A percentile compares a stretch with the other conserved stretches of the same genome.
Evolutionary conservation across 1,140 invertebrate species (phyloP).

Genomic region (Drosophila tristis): DNA sequence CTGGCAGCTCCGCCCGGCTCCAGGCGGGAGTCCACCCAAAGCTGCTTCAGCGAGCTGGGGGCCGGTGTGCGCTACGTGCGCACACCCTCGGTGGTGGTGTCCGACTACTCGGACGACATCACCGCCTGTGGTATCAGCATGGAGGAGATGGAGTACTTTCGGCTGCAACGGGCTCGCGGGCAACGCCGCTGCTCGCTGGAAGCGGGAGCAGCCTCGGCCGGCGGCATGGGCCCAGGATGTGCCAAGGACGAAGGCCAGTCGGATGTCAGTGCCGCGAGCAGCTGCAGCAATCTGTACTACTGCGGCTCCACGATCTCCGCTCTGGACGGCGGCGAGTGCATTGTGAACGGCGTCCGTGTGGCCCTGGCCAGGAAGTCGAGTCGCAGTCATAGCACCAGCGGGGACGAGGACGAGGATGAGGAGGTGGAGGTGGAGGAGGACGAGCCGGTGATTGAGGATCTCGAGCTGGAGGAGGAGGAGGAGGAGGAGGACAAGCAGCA

Average conservation of each 20-base stretch:
- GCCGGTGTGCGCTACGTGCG: slow-evolving; percentile 87
- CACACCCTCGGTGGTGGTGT: slow-evolving; percentile 92
- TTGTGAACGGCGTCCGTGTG: slow-evolving; percentile 83
- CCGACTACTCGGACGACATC: slow-evolving; percentile 92
- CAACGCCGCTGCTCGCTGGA: slow-evolving; percentile 79
- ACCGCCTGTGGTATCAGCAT: slow-evolving; percentile 87
- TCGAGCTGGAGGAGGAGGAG: slow-evolving; percentile 1
- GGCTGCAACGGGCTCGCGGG: slow-evolving; percentile 84
- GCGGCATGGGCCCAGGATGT: slow-evolving; percentile 39
- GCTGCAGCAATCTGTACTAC: slow-evolving; percentile 87
- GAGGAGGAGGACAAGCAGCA: background rate
- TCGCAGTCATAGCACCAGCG: slow-evolving; percentile 86
- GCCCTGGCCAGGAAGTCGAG: slow-evolving; percentile 86
- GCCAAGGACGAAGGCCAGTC: slow-evolving; percentile 83
- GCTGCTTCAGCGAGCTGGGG: slow-evolving; percentile 69
- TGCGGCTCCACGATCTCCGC: slow-evolving; percentile 86
- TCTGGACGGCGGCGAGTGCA: slow-evolving; percentile 85
- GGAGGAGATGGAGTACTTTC: slow-evolving; percentile 88
- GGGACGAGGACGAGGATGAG: slow-evolving; percentile 86
- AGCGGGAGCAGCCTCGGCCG: slow-evolving; percentile 49
- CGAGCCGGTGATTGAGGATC: slow-evolving; percentile 15
- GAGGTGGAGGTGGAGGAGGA: slow-evolving; percentile 17
- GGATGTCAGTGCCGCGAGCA: slow-evolving; percentile 87
- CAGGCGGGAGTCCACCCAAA: slow-evolving; percentile 78
- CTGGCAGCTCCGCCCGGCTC: slow-evolving; percentile 47